A percentile compares a stretch with the other conserved stretches of the same genome.
These are phyloP conservation scores for Cosmia trapezina DNA, from an alignment of 2,888 invertebrate genomes.

Conservation along the genomic window DNA sequence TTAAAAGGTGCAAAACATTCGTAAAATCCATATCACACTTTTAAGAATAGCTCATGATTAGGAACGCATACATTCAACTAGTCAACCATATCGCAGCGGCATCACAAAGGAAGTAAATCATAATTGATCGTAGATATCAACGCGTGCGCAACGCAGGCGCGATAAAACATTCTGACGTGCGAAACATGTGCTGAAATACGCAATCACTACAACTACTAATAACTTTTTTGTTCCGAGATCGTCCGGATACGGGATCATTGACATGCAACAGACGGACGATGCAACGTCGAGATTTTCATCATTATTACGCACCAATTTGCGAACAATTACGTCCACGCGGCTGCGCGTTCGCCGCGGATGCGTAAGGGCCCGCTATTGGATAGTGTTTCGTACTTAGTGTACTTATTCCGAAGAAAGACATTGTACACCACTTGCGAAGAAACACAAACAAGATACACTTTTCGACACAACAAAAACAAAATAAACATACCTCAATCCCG, in stretches of 20 bases:
- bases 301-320: conserved; percentile 60
- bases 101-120: conserved; percentile 42
- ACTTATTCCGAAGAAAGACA: conserved; percentile 35
- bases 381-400: conserved; percentile 15
- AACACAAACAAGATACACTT: too few relatives aligned
- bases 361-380: conserved; percentile 31
- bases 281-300: conserved; percentile 60
- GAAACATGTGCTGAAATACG: conserved; percentile 46
- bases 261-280: conserved; percentile 48
- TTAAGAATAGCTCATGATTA: conserved; percentile 2
- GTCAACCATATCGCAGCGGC: conserved; percentile 11
- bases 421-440: too few relatives aligned
- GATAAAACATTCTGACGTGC: conserved; percentile 40
- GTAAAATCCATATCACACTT: background rate
- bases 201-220: conserved; percentile 40
- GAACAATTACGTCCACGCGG: conserved; percentile 58
- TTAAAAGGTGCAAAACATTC: background rate
- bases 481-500: too few relatives aligned
- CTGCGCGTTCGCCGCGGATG: conserved; percentile 10
- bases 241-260: conserved; percentile 57
- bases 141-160: conserved; percentile 29
- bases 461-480: too few relatives aligned
- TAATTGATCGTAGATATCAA: conserved; percentile 46
- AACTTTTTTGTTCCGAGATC: conserved; percentile 50
- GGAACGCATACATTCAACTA: background rate